Percentiles rank a stretch among this genome's conserved stretches.
These are phyloP conservation scores for Dreissena polymorpha DNA, from an alignment of 1,140 invertebrate species.

Conservation along the genomic window DNA sequence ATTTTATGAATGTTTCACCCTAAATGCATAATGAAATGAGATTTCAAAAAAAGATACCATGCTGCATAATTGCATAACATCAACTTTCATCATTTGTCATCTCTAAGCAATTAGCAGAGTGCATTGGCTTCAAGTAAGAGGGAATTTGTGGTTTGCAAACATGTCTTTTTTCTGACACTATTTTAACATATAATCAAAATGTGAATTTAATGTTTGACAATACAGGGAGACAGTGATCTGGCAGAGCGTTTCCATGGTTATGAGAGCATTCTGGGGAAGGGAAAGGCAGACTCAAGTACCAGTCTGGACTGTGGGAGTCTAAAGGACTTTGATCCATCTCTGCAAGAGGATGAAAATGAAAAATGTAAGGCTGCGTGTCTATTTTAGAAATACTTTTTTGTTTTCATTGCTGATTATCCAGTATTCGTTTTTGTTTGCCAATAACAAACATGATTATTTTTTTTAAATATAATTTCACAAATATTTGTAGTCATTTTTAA, in stretches of 20 bases:
- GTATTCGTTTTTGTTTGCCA: not conserved
- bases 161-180: not conserved
- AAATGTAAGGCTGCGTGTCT: not conserved
- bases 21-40: too few relatives aligned
- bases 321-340: constrained; percentile 24
- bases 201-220: not conserved
- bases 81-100: too few relatives aligned
- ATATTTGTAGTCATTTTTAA: too few relatives aligned
- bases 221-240: constrained; percentile 23
- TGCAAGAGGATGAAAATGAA: not conserved
- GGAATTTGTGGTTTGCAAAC: not conserved
- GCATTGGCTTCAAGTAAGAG: not conserved
- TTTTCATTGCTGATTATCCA: not conserved
- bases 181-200: not conserved
- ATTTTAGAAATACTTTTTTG: too few relatives aligned
- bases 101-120: too few relatives aligned
- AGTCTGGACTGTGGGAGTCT: constrained; percentile 21
- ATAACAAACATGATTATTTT: too few relatives aligned
- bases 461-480: too few relatives aligned
- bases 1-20: too few relatives aligned
- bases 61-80: too few relatives aligned
- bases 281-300: not conserved
- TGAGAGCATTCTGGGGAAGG: constrained; percentile 25
- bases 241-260: constrained; percentile 32
- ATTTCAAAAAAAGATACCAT: too few relatives aligned